These are phyloP conservation scores for Patella pellucida DNA, from an alignment of 2,888 invertebrate species.

Conservation along the genomic window DNA sequence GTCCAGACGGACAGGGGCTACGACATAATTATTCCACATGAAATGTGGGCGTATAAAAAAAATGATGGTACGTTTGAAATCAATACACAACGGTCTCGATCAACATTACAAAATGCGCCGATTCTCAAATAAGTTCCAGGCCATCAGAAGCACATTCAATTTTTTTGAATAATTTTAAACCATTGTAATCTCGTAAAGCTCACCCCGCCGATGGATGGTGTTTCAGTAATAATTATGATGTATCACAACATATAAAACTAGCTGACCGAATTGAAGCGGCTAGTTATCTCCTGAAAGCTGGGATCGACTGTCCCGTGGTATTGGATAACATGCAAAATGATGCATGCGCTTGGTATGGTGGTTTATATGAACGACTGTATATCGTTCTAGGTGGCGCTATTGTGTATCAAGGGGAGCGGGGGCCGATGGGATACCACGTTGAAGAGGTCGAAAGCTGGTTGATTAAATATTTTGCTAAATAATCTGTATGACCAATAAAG, in stretches of 20 bases:
- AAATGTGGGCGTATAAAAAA: no score
- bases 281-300: constrained; percentile 27
- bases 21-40: no score
- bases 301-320: constrained; percentile 41
- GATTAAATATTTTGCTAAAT: no score
- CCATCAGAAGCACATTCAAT: no score
- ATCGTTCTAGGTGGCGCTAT: constrained; percentile 49
- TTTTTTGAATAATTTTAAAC: no score
- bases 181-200: constrained; percentile 38
- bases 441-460: constrained; percentile 56
- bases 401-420: constrained; percentile 52
- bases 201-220: constrained; percentile 63
- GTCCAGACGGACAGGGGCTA: no score
- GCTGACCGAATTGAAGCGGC: constrained; percentile 53
- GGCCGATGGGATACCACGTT: constrained; percentile 51
- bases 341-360: constrained; percentile 54
- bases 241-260: constrained; percentile 43
- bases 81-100: no score
- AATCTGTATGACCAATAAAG: no score
- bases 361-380: constrained; percentile 58
- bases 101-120: no score
- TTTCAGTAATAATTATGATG: constrained; percentile 48
- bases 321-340: constrained; percentile 55
- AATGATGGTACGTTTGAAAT: no score
- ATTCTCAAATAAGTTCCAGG: no score